These are phyloP conservation scores for Eupristina koningsbergeri DNA, from an alignment of 1,140 invertebrate genomes.

Conservation along the genomic window DNA sequence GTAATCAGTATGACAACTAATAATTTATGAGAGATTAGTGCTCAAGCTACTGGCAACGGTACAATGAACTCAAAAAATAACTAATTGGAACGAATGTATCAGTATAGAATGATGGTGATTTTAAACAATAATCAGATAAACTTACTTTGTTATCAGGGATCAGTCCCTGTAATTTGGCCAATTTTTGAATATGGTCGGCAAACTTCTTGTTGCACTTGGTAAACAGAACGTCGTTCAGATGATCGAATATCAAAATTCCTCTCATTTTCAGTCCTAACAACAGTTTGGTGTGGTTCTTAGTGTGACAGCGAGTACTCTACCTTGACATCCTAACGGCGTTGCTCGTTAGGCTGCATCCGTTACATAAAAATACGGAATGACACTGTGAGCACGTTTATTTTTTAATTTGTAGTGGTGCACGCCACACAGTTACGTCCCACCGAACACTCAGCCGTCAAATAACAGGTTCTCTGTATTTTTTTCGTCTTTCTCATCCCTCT, in stretches of 20 bases:
- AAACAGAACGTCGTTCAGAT: conserved; percentile 86
- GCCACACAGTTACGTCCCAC: background rate
- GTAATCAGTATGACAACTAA: background rate
- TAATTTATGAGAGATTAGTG: too few species aligned
- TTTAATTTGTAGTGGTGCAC: background rate
- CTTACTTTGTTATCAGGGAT: conserved; percentile 67
- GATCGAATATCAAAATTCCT: conserved; percentile 83
- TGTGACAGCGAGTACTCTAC: background rate
- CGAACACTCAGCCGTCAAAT: conserved; percentile 16
- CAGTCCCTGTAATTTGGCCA: conserved; percentile 78
- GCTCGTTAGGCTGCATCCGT: background rate
- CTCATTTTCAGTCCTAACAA: conserved; percentile 74
- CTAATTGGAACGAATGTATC: too few species aligned
- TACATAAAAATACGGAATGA: conserved; percentile 4
- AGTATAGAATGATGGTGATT: too few species aligned
- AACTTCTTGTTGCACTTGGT: conserved; percentile 85
- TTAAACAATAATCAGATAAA: too few species aligned
- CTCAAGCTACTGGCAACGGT: too few species aligned
- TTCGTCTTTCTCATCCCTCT: background rate
- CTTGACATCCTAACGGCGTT: background rate
- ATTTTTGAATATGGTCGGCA: conserved; percentile 78
- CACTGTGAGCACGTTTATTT: background rate
- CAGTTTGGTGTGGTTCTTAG: background rate
- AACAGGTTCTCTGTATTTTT: conserved; percentile 30
- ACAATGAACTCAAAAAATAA: too few species aligned